Base-by-base conservation (phyloP, 2,797 vertebrate species). In the Neoniphon sammara region DNA sequence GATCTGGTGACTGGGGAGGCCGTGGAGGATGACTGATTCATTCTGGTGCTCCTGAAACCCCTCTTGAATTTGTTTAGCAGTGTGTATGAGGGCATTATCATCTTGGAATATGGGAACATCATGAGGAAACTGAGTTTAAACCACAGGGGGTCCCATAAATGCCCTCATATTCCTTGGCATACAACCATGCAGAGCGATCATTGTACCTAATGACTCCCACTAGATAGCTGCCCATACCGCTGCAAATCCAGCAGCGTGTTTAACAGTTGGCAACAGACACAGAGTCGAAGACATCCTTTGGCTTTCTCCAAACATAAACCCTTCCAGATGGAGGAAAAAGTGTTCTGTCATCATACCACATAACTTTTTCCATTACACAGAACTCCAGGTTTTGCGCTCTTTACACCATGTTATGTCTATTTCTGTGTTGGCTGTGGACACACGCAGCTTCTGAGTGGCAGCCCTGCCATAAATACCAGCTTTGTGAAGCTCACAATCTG, bases 211-310 rank as follows among this genome's bases (percentile, higher is more conserved):
- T 64, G 49, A 74, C 42, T 55, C 57, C 54, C 61, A 53, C 66
- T 21, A 47, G 57, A 82, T 73, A 61, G 64, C 30, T 81, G 66
- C 59, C 42, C 44, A 62, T 67, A 76, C 70, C 52, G 17, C 27
- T 55, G 27, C 54, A 55, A 9, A 30, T 55, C 27, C 25, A 30
- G 17, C 52, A 54, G 52, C 54, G 27, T 55, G 54, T 55, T 18
- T 12, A 55, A 30, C 54, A 55, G 4, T 30, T 30, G 25, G 25
- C 54, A 15, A 1, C 25, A 30, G 25, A 17, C 23, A 17, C 25
- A 0, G 27, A 42, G 39, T 39, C 10, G 11, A 39, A 12, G 36
- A 7, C 14, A 11, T 39, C 36, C 36, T 44, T 17, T 44, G 42
- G 42, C 42, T 44, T 17, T 44, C 42, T 44, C 42, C 42, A 44